Base-by-base conservation (phyloP, 1,140 invertebrate genomes). In the Reticulitermes speratus region DNA sequence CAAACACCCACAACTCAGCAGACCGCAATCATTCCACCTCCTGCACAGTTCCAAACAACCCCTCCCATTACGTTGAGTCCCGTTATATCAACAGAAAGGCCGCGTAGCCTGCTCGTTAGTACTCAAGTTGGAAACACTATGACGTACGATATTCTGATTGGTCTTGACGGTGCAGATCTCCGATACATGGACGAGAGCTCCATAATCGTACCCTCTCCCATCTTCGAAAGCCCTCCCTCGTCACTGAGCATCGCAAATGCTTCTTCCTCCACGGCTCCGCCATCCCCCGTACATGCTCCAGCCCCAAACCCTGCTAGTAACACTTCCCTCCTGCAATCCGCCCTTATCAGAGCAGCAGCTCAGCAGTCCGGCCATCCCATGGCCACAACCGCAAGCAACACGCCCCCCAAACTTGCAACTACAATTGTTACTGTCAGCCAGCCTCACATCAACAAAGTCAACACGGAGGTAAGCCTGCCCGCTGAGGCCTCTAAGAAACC, bases 131-230 rank as follows among this genome's bases (percentile, higher is more conserved):
- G 93, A 88, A 92, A 93, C 87, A 87, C 88, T 21, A 92, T 90
- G n/a, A 95, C 94, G 44, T 96, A 95, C 89, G 96, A 97, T 89
- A 92, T 96, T 86, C 91, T 97, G 85, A 93, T 95, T 44, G 95
- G 95, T 86, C 91, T 97, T 89, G 96, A 97, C 89, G 95, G 94
- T 83, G 95, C 95, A 23, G 97, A 97, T 91, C 91, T 97, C 65
- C 93, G 95, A 30, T 98, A 94, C 89, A 97, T 97, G 97, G 97
- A 97, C 89, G 97, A 98, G 89, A 97, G 96, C 90, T 97, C 96
- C 12, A 93, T 97, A 52, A 95, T 96, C 87, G 91, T 97, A 83
- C 93, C 95, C 32, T 96, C 96, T 86, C 96, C 96, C 44, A 90
- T 90, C 69, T 94, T 94, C 87, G 96, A 96, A 90, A 96, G 95